Conservation (phyloP, 1,140 invertebrate species). For the Pinna nobilis region DNA sequence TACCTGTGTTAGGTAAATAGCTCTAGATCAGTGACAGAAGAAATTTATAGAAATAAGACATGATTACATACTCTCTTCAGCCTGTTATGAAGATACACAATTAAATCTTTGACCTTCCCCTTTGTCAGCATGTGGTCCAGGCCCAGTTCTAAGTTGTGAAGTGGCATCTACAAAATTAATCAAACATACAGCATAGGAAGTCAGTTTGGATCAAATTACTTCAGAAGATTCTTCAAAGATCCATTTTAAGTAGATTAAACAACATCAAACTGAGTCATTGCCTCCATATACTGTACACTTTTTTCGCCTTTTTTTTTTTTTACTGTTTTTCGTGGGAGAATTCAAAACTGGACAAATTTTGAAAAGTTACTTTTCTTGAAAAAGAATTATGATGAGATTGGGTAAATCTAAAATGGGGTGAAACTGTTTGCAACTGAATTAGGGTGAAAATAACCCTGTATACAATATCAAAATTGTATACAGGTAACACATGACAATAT, state of each 20-base stretch:
- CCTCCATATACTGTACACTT: no score
- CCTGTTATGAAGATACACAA: constrained; percentile 67
- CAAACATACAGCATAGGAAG: not conserved
- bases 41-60: no score
- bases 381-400: no score
- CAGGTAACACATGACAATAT: not conserved
- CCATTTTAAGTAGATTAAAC: constrained; percentile 4
- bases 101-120: constrained; percentile 66
- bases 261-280: not conserved
- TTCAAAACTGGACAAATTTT: no score
- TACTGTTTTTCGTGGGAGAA: no score
- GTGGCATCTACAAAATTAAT: constrained; percentile 3
- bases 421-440: no score
- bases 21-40: not conserved
- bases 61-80: constrained; percentile 62
- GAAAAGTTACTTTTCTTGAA: no score
- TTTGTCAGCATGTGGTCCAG: constrained; percentile 58
- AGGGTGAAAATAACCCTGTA: not conserved
- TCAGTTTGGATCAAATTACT: not conserved
- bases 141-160: not conserved
- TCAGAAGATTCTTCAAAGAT: no score
- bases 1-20: no score
- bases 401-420: no score
- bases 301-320: no score
- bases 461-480: not conserved